These are phyloP conservation scores for Cryptocheilus praepositus DNA, from an alignment of 2,888 invertebrate genomes.

Conservation along the genomic window DNA sequence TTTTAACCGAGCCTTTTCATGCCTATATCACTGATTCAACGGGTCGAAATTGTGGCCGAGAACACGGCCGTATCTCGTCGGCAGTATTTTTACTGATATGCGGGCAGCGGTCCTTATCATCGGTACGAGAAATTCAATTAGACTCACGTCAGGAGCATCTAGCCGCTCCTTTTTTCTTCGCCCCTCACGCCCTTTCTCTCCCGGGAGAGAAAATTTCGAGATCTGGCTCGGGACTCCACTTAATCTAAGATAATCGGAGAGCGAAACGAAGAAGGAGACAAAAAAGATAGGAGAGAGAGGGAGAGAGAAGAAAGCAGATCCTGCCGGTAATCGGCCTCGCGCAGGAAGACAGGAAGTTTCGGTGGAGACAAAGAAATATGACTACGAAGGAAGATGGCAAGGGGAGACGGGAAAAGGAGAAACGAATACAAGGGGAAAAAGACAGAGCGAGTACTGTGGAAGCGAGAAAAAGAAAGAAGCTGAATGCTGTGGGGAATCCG, in stretches of 20 bases:
- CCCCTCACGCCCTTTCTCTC: too few relatives aligned
- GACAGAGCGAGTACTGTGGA: slow-evolving; percentile 18
- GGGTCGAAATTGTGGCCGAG: background rate
- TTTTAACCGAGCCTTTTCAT: background rate
- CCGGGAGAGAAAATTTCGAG: slow-evolving; percentile 18
- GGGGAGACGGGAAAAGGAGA: background rate
- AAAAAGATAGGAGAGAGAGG: background rate
- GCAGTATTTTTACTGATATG: slow-evolving; percentile 1
- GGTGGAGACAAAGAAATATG: background rate
- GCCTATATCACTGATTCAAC: background rate
- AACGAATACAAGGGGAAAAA: slow-evolving; percentile 11
- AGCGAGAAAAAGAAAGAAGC: slow-evolving; percentile 29
- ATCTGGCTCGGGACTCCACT: slow-evolving; percentile 19
- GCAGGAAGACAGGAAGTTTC: slow-evolving; percentile 20
- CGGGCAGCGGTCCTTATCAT: slow-evolving; percentile 6
- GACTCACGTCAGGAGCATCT: slow-evolving; percentile 33
- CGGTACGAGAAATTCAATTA: slow-evolving; percentile 42
- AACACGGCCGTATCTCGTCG: background rate
- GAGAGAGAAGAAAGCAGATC: slow-evolving; percentile 20
- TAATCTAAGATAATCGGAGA: slow-evolving; percentile 44
- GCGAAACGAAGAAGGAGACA: background rate
- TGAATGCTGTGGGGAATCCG: slow-evolving; percentile 8
- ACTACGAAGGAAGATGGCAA: background rate
- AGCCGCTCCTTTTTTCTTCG: slow-evolving; percentile 12
- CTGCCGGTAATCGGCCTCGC: slow-evolving; percentile 27